A percentile compares a stretch with the other conserved stretches of the same genome.
Evolutionary conservation across 2,888 invertebrate genomes (phyloP).

Genomic region (Oscheius sp.): DNA sequence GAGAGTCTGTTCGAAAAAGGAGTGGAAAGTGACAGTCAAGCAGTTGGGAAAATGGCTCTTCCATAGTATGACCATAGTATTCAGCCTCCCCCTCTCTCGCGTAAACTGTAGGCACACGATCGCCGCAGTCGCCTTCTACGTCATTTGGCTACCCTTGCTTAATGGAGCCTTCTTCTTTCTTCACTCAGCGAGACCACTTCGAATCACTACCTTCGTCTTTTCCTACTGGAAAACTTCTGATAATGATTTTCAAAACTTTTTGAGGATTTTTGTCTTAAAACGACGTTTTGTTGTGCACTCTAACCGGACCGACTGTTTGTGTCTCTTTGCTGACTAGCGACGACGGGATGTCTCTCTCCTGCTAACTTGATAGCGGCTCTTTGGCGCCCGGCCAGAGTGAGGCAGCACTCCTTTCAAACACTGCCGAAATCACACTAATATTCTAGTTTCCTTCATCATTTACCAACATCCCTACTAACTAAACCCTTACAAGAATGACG

Average conservation of each 20-base stretch:
- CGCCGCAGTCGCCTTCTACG: constrained; percentile 22
- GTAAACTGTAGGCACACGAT: constrained; percentile 33
- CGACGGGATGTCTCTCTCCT: constrained; percentile 15
- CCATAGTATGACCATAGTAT: constrained; percentile 18
- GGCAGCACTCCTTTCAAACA: constrained; percentile 27
- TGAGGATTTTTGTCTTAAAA: constrained; percentile 7
- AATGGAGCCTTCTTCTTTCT: background rate
- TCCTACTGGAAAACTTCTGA: background rate
- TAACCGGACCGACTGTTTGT: constrained; percentile 23
- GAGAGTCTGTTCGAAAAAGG: too few relatives aligned
- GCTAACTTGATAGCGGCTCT: constrained; percentile 30
- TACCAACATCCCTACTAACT: background rate
- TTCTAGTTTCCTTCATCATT: background rate
- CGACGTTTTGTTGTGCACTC: constrained; percentile 29
- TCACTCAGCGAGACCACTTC: background rate
- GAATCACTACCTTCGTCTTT: constrained; percentile 11
- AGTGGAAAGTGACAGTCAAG: too few relatives aligned
- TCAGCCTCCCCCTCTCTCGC: constrained; percentile 33
- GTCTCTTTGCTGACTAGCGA: background rate
- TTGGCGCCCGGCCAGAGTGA: constrained; percentile 31
- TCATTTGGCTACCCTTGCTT: constrained; percentile 24
- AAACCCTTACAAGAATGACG: too few relatives aligned
- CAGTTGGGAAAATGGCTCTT: background rate
- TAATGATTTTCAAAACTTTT: constrained; percentile 3
- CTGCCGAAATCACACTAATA: constrained; percentile 36